Base-by-base conservation (phyloP, 2,113 vertebrate genomes). In the Lathamus discolor region DNA sequence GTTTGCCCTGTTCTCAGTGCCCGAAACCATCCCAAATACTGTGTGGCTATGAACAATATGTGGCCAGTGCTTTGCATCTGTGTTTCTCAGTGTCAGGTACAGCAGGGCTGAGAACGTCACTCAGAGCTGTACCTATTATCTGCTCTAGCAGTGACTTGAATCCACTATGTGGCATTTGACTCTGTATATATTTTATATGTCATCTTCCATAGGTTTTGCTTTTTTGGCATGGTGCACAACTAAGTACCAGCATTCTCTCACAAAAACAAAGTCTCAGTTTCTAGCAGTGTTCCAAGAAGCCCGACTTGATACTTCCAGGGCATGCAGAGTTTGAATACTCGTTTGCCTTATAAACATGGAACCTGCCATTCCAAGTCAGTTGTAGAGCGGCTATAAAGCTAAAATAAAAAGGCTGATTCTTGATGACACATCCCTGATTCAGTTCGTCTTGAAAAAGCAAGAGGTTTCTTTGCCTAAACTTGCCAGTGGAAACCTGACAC, bases 401-500 rank as follows among this genome's bases (percentile, higher is more conserved):
- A 17, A 87, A 97, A 92, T 78, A 92, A 93, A 96, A 94, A 84
- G 39, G 55, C 82, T 94, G 76, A 83, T 27, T 54, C 82, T 95
- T 37, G 44, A 77, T 98, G 97, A 97, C 97, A 91, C 96, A 96
- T 88, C 80, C 86, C 69, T 97, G 92, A 97, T 96, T 97, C 96
- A 98, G 93, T 88, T 92, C 81, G 79, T 91, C 75, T 87, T 91
- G 95, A 97, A 97, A 93, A 75, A 84, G 91, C 86, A 83, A 64
- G 46, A 96, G 86, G 77, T 97, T 97, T 96, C 96, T 92, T 92
- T 96, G 98, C 96, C 96, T 96, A 96, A 97, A 97, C 96, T 93
- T 95, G 97, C 93, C 86, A 31, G 95, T 93, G 95, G 98, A 98
- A 97, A 98, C 89, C 95, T 90, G 94, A 97, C 96, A 97, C 97